A percentile compares a stretch with the other conserved stretches of the same genome.
These are phyloP conservation scores for Stenotaenia linearis DNA, from an alignment of 2,888 invertebrate species.

Conservation along the genomic window DNA sequence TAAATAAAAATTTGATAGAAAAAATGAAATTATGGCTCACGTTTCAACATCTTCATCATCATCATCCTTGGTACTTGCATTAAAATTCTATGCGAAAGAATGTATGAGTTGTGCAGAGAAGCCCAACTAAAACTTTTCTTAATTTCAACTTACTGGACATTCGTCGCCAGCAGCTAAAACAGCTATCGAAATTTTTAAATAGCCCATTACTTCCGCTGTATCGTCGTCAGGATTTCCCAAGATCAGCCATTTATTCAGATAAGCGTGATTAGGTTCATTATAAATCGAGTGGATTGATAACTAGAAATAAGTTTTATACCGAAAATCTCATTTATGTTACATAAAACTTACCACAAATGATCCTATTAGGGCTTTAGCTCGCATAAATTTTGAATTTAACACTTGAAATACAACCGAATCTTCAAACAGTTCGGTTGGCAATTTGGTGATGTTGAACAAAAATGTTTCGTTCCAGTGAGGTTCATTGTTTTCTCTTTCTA, in stretches of 20 bases:
- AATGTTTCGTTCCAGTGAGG: slow-evolving; percentile 51
- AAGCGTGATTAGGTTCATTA: neutral
- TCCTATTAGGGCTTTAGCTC: slow-evolving; percentile 50
- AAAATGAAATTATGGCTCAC: neutral
- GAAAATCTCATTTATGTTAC: neutral
- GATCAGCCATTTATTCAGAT: slow-evolving; percentile 50
- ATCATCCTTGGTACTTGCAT: neutral
- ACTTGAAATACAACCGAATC: slow-evolving; percentile 49
- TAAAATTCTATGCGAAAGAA: neutral
- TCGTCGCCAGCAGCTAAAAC: slow-evolving; percentile 51
- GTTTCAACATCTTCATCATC: slow-evolving; percentile 22
- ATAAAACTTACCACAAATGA: slow-evolving; percentile 47
- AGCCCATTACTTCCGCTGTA: slow-evolving; percentile 43
- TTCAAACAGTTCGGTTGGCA: slow-evolving; percentile 49
- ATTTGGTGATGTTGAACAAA: slow-evolving; percentile 46
- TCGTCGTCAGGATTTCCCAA: slow-evolving; percentile 47
- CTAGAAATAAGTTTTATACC: neutral
- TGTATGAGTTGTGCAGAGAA: neutral
- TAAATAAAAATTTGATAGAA: neutral
- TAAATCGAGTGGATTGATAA: slow-evolving; percentile 6
- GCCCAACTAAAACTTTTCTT: no score
- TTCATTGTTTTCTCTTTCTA: slow-evolving; percentile 48
- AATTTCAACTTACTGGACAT: slow-evolving; percentile 42
- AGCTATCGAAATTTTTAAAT: slow-evolving; percentile 49
- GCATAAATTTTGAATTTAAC: slow-evolving; percentile 48